Base-by-base conservation (phyloP, 2,888 invertebrate species). In the Hirtodrosophila duncani region DNA sequence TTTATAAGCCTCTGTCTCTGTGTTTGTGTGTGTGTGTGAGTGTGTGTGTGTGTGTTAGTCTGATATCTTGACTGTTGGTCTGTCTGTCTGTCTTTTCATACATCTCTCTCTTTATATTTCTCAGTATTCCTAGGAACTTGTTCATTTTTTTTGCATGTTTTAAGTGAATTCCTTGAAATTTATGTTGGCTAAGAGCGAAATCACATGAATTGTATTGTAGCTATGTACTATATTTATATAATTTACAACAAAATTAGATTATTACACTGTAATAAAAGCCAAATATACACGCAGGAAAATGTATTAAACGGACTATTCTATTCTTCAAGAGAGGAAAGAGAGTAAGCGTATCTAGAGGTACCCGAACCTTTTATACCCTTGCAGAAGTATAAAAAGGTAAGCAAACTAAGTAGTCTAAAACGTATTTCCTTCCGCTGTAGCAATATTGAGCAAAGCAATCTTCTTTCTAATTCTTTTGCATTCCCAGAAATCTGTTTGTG, bases 121-220 rank as follows among this genome's bases (percentile, higher is more conserved):
- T n/a, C 23, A 23, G 23, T 46, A 29, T 30, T 43, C 24, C 27
- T 24, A 30, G 39, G 18, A 39, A 33, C 31, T 14, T 9, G n/a
- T n/a, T 24, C 24, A 33, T 31, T 26, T 14, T 34, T 24, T 39
- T 38, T 60, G 60, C 27, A 27, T 55, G 61, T 55, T 49, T 61
- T 41, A 57, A 62, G 56, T 42, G 63, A 64, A 51, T 63, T 64
- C 63, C 60, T 58, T 63, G 63, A 63, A 49, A 49, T 55, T 60
- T 41, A 50, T 30, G 42, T 44, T 26, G 44, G 45, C 29, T 23
- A 49, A 33, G 34, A 34, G 39, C 23, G 34, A 63, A 56, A 29
- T 49, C 42, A 64, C 59, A 66, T 63, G 57, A 63, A 63, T 60
- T 61, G 52, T 43, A 66, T 48, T 38, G 46, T 34, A 37, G n/a